Conservation (phyloP, 2,888 invertebrate genomes). For the Taenaris catops region DNA sequence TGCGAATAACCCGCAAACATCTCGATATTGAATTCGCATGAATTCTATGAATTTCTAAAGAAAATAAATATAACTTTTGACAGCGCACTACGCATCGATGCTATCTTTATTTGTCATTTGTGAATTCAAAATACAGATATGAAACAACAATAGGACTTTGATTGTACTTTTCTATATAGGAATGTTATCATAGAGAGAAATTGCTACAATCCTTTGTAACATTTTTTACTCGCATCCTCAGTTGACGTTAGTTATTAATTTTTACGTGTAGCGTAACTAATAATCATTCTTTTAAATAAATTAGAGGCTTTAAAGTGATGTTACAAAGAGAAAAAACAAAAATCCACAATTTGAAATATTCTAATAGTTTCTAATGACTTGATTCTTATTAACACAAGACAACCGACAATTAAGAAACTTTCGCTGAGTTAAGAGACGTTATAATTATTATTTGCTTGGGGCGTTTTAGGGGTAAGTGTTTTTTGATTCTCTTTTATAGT, state of each 20-base stretch:
- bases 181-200: slow-evolving; percentile 15
- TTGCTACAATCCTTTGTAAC: slow-evolving; percentile 14
- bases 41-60: slow-evolving; percentile 76
- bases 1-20: slow-evolving; percentile 61
- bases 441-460: slow-evolving; percentile 29
- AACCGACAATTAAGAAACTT: slow-evolving; percentile 65
- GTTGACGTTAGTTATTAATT: too few relatives aligned
- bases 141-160: slow-evolving; percentile 37
- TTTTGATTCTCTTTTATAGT: slow-evolving; percentile 14
- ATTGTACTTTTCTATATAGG: slow-evolving; percentile 19
- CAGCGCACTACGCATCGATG: slow-evolving; percentile 65
- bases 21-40: slow-evolving; percentile 66
- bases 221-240: too few relatives aligned
- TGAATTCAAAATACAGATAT: slow-evolving; percentile 51
- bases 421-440: slow-evolving; percentile 38
- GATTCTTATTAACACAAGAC: slow-evolving; percentile 59
- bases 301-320: slow-evolving; percentile 51
- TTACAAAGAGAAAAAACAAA: slow-evolving; percentile 39
- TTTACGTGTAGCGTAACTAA: slow-evolving; percentile 35
- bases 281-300: slow-evolving; percentile 68
- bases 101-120: slow-evolving; percentile 68
- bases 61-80: slow-evolving; percentile 79
- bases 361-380: slow-evolving; percentile 74
- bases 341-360: slow-evolving; percentile 55
- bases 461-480: slow-evolving; percentile 20